Evolutionary conservation across 1,140 invertebrate species (phyloP).

Genomic region (Listronotus bonariensis): DNA sequence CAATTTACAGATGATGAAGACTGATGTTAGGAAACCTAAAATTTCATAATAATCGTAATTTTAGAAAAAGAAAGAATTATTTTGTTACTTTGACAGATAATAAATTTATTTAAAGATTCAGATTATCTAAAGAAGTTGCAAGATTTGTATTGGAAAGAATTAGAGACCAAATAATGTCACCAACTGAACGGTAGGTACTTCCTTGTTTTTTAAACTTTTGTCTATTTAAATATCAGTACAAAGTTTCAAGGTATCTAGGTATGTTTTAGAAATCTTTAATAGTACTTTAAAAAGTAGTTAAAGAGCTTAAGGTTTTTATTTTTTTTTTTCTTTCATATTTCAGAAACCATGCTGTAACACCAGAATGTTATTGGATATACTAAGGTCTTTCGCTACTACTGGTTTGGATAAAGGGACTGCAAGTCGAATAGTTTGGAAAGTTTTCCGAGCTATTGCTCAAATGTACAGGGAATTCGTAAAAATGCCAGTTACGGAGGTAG

Average conservation of each 20-base stretch:
- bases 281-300: no score
- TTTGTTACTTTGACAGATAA: slow-evolving; percentile 1
- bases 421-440: slow-evolving; percentile 13
- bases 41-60: background rate
- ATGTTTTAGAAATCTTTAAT: no score
- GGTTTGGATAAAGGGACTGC: slow-evolving; percentile 23
- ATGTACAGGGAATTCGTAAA: no score
- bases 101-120: background rate
- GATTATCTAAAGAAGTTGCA: slow-evolving; percentile 3
- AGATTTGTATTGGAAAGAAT: no score
- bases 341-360: slow-evolving; percentile 24
- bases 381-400: slow-evolving; percentile 24
- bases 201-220: no score
- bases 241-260: no score
- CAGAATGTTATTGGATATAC: slow-evolving; percentile 11
- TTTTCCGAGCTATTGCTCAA: slow-evolving; percentile 1
- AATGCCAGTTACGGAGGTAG: slow-evolving; percentile 41
- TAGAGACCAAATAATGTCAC: no score
- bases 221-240: background rate
- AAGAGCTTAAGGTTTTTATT: no score
- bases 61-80: slow-evolving; percentile 10
- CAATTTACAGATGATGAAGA: no score
- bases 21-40: no score
- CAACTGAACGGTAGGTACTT: no score
- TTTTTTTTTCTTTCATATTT: no score